Evolutionary conservation across 2,797 vertebrate genomes (phyloP).

Genomic region (Pangasius sanitwongsei): DNA sequence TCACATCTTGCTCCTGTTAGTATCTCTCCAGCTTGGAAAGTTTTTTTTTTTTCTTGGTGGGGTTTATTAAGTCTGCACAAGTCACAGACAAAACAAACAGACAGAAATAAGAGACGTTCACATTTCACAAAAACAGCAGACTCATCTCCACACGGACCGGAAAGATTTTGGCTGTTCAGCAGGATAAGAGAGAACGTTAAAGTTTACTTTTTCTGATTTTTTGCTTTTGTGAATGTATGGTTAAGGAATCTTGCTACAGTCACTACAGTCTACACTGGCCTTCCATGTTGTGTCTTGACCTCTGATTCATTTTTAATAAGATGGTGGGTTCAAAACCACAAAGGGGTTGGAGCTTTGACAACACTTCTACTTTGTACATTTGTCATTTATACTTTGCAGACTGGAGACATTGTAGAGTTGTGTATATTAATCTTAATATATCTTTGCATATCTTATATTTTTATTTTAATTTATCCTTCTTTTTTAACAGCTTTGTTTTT

Average conservation of each 20-base stretch:
- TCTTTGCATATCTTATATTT: background rate
- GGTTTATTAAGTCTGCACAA: background rate
- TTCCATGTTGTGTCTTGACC: background rate
- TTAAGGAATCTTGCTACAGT: too few relatives aligned
- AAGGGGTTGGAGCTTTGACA: background rate
- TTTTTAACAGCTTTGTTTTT: background rate
- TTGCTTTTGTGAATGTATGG: background rate
- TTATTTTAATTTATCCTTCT: background rate
- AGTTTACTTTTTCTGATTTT: background rate
- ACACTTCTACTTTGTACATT: background rate
- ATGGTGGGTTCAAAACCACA: background rate
- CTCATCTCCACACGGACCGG: background rate
- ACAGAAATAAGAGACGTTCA: background rate
- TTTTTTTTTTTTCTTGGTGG: background rate
- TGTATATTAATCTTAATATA: background rate
- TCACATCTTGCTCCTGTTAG: background rate
- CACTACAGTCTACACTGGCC: background rate
- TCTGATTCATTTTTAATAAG: background rate
- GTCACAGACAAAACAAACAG: background rate
- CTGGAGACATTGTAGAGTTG: background rate
- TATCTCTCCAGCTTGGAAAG: background rate
- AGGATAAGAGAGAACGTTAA: background rate
- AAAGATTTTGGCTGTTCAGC: slow-evolving; percentile 7
- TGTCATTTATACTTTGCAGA: background rate
- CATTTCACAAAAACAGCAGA: background rate